Conservation (phyloP, 2,888 invertebrate species). For the Stenchaetothrips biformis region DNA sequence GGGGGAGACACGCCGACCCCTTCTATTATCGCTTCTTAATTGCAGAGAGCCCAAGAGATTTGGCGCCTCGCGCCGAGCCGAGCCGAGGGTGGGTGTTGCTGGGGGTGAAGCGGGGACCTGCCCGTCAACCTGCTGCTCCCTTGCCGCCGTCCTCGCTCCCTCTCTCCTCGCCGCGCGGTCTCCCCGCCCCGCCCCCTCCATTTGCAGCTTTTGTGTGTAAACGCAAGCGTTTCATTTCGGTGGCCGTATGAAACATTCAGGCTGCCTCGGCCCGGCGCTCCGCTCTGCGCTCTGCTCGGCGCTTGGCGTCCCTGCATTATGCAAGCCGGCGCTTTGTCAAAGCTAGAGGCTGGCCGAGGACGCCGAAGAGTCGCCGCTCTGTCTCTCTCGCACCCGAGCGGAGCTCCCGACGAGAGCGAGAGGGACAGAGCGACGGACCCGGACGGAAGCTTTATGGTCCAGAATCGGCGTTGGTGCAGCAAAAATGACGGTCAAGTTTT, state of each 20-base stretch:
- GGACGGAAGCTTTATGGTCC: background rate
- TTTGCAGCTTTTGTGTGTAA: constrained; percentile 19
- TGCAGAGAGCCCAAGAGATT: constrained; percentile 11
- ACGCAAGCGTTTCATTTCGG: constrained; percentile 6
- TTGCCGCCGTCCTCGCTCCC: too few relatives aligned
- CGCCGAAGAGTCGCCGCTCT: background rate
- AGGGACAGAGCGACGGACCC: too few relatives aligned
- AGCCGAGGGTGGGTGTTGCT: background rate
- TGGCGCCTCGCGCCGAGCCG: background rate
- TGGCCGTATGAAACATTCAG: background rate
- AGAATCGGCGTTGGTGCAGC: too few relatives aligned
- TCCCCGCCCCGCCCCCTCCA: background rate
- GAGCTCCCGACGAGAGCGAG: background rate
- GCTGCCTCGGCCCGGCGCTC: background rate
- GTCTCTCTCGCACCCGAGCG: background rate
- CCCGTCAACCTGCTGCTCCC: background rate
- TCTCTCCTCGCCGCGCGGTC: background rate
- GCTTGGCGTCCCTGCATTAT: background rate
- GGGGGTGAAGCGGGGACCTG: background rate
- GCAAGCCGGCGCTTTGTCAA: background rate
- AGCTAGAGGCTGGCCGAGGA: background rate
- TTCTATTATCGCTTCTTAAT: constrained; percentile 22
- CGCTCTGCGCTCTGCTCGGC: too few relatives aligned
- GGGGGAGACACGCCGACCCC: constrained; percentile 1
- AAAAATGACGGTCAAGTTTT: too few relatives aligned